phyloP scores from a whole-genome alignment of 2,888 invertebrate species.

The Metacarcinus magister region DNA sequence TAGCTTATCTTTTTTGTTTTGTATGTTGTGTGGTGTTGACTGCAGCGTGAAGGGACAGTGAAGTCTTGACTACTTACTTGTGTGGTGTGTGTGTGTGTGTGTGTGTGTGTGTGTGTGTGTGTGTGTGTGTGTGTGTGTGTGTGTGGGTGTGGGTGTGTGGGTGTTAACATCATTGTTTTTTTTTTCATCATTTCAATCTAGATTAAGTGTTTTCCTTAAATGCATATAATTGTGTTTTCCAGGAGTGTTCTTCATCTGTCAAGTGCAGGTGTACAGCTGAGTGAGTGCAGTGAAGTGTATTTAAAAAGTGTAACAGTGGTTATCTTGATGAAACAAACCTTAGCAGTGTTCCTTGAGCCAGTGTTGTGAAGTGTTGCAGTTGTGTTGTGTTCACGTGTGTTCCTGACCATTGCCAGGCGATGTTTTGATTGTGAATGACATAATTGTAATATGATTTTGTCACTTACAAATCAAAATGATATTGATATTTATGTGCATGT shows the following conservation, averaged over 20 bases:
- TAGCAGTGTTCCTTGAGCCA: background rate
- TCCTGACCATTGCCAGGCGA: background rate
- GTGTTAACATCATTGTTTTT: too few relatives aligned
- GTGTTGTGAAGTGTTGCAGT: background rate
- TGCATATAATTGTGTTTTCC: background rate
- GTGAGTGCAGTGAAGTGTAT: background rate
- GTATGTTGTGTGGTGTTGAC: background rate
- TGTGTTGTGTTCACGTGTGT: background rate
- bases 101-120: background rate
- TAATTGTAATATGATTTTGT: background rate
- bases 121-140: background rate
- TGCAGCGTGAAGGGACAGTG: background rate
- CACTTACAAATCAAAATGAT: background rate
- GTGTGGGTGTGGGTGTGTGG: background rate
- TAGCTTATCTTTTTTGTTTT: background rate
- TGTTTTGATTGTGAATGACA: background rate
- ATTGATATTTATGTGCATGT: background rate
- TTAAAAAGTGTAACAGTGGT: background rate
- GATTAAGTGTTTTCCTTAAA: background rate
- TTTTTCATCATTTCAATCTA: background rate
- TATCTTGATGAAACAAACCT: background rate
- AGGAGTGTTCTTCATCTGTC: constrained; percentile 40
- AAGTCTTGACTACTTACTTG: background rate
- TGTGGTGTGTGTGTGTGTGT: background rate
- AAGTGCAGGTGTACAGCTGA: background rate